Evolutionary conservation across 2,888 invertebrate genomes (phyloP), one percentile per base, ranked within the genome.

Genomic region (Parascotia fuliginaria): DNA sequence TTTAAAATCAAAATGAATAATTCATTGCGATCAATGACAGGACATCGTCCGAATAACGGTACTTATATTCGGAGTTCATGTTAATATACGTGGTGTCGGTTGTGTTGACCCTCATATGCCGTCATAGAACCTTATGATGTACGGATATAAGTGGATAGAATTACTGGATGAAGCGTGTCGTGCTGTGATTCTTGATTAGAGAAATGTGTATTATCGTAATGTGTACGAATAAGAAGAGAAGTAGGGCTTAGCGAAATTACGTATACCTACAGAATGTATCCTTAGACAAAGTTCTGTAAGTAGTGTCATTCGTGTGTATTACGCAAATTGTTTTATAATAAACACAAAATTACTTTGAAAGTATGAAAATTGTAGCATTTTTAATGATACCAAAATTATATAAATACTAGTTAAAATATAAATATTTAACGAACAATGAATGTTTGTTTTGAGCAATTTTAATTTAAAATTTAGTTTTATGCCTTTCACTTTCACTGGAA

Each of bases 361-460:
- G n/a, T n/a, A n/a, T n/a, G n/a, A n/a, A n/a, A n/a, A n/a, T n/a
- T n/a, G n/a, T n/a, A n/a, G n/a, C n/a, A 19, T 1, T 7, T 16
- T 1, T 15, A 9, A 3, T 33, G 7, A 16, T 9, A 16, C 9
- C 33, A 5, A 33, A 33, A 33, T 33, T 33, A 16, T 33, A 13
- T 9, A 13, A 14, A 9, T n/a, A 1, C 16, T n/a, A 9, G 2
- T 5, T n/a, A 14, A 33, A 33, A 16, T 14, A 46, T 48, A 45
- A 42, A 41, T 48, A 45, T 36, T 13, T 45, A 41, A 57, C 41
- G 29, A 62, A 62, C 15, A 15, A 38, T 6, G 13, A 22, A 12
- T 33, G 0, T 13, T 13, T n/a, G n/a, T n/a, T n/a, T n/a, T n/a
- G n/a, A n/a, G 31, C 12, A 31, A 13, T 31, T 31, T 31, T 2